Evolutionary conservation across 2,888 invertebrate species (phyloP).

Genomic region (Pomacea canaliculata): DNA sequence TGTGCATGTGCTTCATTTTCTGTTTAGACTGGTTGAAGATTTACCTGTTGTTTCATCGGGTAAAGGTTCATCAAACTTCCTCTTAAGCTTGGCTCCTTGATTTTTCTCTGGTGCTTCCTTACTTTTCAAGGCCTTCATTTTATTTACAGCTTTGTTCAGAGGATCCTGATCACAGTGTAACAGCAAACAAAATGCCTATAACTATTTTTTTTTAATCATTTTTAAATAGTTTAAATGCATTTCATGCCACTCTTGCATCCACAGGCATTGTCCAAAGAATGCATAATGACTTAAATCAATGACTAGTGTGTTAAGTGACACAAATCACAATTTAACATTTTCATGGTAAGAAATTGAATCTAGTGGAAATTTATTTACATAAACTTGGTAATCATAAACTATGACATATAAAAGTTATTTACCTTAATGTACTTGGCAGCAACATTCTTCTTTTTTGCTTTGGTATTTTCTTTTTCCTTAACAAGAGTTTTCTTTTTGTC

Average conservation of each 20-base stretch:
- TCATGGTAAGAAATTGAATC: no score
- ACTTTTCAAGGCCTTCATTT: slow-evolving; percentile 43
- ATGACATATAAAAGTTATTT: no score
- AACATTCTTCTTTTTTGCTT: slow-evolving; percentile 14
- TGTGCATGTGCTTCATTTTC: no score
- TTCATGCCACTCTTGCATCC: no score
- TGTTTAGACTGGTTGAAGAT: not conserved
- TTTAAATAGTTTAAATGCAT: no score
- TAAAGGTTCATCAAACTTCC: slow-evolving; percentile 40
- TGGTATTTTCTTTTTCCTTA: slow-evolving; percentile 10
- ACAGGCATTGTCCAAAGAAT: no score
- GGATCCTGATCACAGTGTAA: slow-evolving; percentile 34
- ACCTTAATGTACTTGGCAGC: slow-evolving; percentile 10
- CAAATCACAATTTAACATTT: no score
- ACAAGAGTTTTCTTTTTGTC: not conserved
- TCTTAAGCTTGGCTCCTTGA: slow-evolving; percentile 35
- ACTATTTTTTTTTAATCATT: no score
- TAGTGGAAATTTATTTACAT: no score
- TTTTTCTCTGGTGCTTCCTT: slow-evolving; percentile 39
- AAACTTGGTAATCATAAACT: no score
- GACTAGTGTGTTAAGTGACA: no score
- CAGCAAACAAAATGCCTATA: not conserved
- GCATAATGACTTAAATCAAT: no score
- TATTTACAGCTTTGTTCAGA: slow-evolving; percentile 45
- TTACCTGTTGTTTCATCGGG: slow-evolving; percentile 39